A percentile compares a stretch with the other conserved stretches of the same genome.
These are phyloP conservation scores for Oceanodroma leucorhoa DNA, from an alignment of 2,797 vertebrate species.

Conservation along the genomic window DNA sequence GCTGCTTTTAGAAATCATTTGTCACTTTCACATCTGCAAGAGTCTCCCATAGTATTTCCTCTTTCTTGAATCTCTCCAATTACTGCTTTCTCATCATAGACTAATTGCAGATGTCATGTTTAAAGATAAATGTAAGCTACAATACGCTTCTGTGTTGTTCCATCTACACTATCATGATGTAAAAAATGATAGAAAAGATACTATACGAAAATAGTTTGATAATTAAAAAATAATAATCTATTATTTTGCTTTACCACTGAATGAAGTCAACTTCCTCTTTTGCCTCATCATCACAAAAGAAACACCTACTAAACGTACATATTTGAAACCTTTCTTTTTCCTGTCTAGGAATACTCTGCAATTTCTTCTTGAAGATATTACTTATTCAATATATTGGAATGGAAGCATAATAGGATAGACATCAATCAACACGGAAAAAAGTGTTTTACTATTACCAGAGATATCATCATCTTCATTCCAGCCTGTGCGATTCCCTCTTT, in stretches of 20 bases:
- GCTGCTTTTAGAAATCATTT: background rate
- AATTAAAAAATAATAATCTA: background rate
- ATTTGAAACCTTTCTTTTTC: background rate
- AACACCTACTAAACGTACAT: background rate
- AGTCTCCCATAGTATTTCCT: background rate
- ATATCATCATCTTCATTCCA: slow-evolving; percentile 95
- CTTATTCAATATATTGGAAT: background rate
- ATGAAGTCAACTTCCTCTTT: background rate
- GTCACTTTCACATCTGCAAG: background rate
- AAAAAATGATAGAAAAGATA: background rate
- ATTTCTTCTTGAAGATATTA: background rate
- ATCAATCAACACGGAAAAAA: background rate
- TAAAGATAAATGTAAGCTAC: background rate
- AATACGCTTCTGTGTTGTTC: background rate
- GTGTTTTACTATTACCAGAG: slow-evolving; percentile 83
- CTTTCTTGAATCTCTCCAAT: background rate
- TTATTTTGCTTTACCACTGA: background rate
- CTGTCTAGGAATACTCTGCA: background rate
- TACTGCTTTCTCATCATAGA: background rate
- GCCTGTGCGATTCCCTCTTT: slow-evolving; percentile 85
- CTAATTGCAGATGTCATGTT: background rate
- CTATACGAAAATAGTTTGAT: background rate
- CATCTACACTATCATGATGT: background rate
- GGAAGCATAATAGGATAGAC: background rate
- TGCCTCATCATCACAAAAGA: background rate